Percentiles rank a stretch among this genome's conserved stretches.
Conservation (phyloP, 2,797 vertebrate genomes). For the Balearica regulorum region DNA sequence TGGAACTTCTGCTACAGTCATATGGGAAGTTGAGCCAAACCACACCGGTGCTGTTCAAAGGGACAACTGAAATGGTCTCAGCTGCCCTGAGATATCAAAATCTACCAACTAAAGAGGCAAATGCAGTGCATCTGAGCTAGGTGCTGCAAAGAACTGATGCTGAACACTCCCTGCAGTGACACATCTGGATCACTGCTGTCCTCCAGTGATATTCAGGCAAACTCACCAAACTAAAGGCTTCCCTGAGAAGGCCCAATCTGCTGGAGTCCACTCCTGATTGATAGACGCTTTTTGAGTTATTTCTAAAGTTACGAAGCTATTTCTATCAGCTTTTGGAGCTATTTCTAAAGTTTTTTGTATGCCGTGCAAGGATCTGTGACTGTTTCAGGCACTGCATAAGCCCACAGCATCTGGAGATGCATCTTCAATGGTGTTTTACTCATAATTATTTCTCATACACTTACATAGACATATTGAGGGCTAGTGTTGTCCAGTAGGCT, state of each 20-base stretch:
- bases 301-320: not conserved
- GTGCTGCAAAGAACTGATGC: not conserved
- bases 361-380: not conserved
- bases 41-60: not conserved
- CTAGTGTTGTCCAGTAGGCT: constrained; percentile 93
- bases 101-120: not conserved
- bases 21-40: not conserved
- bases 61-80: not conserved
- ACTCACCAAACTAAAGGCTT: not conserved
- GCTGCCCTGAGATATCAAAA: not conserved
- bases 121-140: not conserved
- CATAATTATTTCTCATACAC: not conserved
- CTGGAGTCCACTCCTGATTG: not conserved
- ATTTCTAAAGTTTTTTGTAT: not conserved
- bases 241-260: not conserved
- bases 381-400: not conserved
- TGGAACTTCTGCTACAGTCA: not conserved
- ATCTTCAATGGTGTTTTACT: not conserved
- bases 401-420: not conserved
- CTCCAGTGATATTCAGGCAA: not conserved
- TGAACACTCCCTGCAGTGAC: not conserved
- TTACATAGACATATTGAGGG: constrained; percentile 86
- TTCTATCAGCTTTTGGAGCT: not conserved
- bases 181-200: not conserved
- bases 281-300: not conserved